phyloP scores from a whole-genome alignment of 2,113 vertebrate genomes.

The Oncorhynchus tshawytscha region DNA sequence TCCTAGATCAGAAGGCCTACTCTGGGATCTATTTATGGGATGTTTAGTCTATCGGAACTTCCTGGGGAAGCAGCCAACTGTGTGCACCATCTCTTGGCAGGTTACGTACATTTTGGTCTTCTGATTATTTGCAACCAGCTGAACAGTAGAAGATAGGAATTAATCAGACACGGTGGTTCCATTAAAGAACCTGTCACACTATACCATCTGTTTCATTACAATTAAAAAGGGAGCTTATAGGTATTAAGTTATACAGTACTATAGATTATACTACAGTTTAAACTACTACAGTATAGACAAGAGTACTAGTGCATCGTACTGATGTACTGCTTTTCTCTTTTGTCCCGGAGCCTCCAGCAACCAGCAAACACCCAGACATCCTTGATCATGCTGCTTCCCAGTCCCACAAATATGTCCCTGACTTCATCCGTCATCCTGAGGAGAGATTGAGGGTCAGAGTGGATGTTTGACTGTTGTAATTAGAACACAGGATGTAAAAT shows the following conservation, averaged over 20 bases:
- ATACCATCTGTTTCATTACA: too few relatives aligned
- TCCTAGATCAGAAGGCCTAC: neutral
- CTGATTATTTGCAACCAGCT: slow-evolving; percentile 73
- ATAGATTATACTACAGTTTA: too few relatives aligned
- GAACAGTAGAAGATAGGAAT: slow-evolving; percentile 13
- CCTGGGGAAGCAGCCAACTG: slow-evolving; percentile 79
- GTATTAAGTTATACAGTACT: too few relatives aligned
- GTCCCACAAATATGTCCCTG: slow-evolving; percentile 58
- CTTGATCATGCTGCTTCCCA: slow-evolving; percentile 77
- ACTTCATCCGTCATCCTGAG: slow-evolving; percentile 79
- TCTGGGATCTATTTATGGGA: slow-evolving; percentile 11
- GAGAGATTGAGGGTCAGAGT: neutral
- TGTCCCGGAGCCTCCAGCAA: slow-evolving; percentile 75
- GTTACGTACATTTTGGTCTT: slow-evolving; percentile 75
- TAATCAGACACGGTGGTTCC: neutral
- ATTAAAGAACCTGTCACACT: neutral
- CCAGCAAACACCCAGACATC: slow-evolving; percentile 88
- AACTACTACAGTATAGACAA: too few relatives aligned
- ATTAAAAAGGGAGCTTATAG: too few relatives aligned
- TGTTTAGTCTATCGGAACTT: slow-evolving; percentile 39
- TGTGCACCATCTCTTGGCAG: slow-evolving; percentile 80
- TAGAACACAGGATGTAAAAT: neutral
- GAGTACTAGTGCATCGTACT: too few relatives aligned
- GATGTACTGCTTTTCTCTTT: slow-evolving; percentile 47
- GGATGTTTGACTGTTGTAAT: too few relatives aligned